Percentiles rank a stretch among this genome's conserved stretches.
These are phyloP conservation scores for Halcyon chelicuti DNA, from an alignment of 2,797 vertebrate genomes.

Conservation along the genomic window DNA sequence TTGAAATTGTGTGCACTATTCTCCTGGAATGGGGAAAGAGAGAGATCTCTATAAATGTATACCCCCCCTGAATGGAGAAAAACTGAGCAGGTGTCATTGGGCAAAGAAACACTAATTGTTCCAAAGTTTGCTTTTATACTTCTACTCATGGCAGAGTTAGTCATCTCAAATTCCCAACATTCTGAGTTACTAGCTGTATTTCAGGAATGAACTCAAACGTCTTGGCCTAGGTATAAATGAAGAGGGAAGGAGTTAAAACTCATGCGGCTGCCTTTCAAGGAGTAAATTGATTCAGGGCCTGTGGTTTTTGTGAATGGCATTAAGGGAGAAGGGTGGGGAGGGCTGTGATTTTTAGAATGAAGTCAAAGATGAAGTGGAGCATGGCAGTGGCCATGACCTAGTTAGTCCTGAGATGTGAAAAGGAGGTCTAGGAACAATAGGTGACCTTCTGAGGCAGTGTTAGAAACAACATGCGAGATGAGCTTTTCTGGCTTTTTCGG, in stretches of 20 bases:
- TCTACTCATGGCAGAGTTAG: not conserved
- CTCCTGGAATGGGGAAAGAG: not conserved
- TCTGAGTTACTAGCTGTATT: not conserved
- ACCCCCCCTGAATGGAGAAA: not conserved
- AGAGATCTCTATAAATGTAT: rapidly evolving
- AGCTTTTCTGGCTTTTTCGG: not conserved
- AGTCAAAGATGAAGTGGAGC: slow-evolving; percentile 37
- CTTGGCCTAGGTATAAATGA: not conserved
- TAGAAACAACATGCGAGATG: not conserved
- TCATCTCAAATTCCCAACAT: not conserved
- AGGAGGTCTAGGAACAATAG: not conserved
- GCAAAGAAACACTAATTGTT: not conserved
- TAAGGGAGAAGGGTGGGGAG: not conserved
- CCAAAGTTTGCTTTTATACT: not conserved
- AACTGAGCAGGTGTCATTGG: not conserved
- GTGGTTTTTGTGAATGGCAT: slow-evolving; percentile 19
- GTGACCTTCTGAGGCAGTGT: not conserved
- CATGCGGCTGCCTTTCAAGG: not conserved
- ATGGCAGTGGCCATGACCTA: slow-evolving; percentile 16
- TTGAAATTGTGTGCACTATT: not conserved
- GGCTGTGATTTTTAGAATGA: not conserved
- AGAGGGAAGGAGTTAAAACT: not conserved
- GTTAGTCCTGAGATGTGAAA: not conserved
- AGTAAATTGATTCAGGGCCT: not conserved
- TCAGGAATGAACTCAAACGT: not conserved